These are phyloP conservation scores for Cyphomyrus discorhynchus DNA, from an alignment of 2,113 vertebrate genomes.

Conservation along the genomic window DNA sequence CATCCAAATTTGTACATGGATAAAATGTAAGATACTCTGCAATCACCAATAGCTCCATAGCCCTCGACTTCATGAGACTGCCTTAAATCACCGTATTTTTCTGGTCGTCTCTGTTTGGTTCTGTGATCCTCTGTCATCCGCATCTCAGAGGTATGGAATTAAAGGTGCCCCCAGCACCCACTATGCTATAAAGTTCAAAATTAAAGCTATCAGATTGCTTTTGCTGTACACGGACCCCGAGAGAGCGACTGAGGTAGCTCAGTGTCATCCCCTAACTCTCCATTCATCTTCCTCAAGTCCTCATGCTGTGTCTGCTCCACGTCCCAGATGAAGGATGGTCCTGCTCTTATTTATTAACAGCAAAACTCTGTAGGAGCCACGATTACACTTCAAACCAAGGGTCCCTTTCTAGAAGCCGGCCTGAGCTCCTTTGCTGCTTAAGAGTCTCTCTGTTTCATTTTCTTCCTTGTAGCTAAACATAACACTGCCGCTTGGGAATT, in stretches of 20 bases:
- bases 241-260: neutral
- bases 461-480: neutral
- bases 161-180: neutral
- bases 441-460: neutral
- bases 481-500: neutral
- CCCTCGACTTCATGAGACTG: neutral
- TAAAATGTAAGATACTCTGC: neutral
- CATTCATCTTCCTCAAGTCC: constrained; percentile 13
- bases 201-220: neutral
- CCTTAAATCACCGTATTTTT: neutral
- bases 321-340: constrained; percentile 30
- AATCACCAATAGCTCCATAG: neutral
- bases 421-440: neutral
- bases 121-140: neutral
- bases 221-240: constrained; percentile 2
- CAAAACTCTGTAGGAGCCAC: neutral
- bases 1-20: neutral
- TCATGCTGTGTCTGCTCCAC: constrained; percentile 21
- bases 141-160: constrained; percentile 1
- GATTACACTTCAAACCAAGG: neutral
- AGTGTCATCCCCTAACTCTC: constrained; percentile 25
- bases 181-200: neutral
- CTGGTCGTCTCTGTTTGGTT: neutral
- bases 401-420: neutral
- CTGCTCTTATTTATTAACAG: neutral